A percentile compares a stretch with the other conserved stretches of the same genome.
Conservation (phyloP, 1,140 invertebrate species). For the Asbolus verrucosus region DNA sequence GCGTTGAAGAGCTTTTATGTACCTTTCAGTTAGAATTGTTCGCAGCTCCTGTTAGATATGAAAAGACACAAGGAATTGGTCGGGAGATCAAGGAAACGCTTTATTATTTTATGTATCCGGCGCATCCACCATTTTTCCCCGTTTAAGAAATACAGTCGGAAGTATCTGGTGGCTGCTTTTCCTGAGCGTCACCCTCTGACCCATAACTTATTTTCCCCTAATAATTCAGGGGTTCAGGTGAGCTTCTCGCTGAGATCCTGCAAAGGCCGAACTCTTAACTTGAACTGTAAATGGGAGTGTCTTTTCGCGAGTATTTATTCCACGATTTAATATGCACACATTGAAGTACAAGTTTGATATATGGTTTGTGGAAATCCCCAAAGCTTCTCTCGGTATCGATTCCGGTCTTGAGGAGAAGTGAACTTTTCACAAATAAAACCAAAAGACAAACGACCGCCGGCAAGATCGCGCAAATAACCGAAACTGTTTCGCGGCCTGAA, state of each 20-base stretch:
- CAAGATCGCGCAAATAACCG: conserved; percentile 41
- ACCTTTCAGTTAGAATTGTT: not conserved
- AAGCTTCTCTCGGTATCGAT: conserved; percentile 29
- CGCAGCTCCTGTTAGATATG: not conserved
- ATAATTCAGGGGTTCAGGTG: conserved; percentile 4
- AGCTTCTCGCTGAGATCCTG: too few relatives aligned
- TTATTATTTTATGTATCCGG: not conserved
- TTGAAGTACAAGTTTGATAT: conserved; percentile 36
- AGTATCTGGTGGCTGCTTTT: conserved; percentile 2
- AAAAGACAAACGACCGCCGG: conserved; percentile 40
- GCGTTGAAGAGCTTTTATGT: not conserved
- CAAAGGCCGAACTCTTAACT: conserved; percentile 1
- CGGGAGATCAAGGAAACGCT: not conserved
- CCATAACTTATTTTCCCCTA: conserved; percentile 2
- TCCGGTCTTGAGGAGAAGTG: conserved; percentile 29
- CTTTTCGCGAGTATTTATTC: conserved; percentile 33
- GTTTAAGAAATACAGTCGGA: conserved; percentile 14
- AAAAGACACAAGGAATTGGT: not conserved
- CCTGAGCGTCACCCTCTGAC: not conserved
- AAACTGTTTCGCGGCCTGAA: conserved; percentile 20
- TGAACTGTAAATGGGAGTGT: conserved; percentile 20
- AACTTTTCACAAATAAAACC: conserved; percentile 42
- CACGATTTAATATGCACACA: conserved; percentile 36
- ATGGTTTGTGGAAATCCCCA: conserved; percentile 22
- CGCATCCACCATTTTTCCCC: not conserved